phyloP scores from a whole-genome alignment of 2,797 vertebrate genomes.

The Mormyrus proboscirostris region DNA sequence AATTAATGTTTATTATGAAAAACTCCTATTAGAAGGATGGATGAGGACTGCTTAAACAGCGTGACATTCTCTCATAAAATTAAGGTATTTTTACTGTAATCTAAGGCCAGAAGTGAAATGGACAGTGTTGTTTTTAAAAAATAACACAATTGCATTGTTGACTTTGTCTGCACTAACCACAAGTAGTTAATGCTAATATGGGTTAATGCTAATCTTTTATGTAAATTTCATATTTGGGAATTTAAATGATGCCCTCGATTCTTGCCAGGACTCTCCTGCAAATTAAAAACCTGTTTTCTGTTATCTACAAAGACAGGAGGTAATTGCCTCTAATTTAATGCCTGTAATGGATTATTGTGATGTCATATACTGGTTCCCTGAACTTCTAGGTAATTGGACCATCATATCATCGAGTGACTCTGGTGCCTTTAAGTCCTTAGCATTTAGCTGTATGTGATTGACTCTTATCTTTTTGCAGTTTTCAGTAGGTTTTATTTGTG shows the following conservation, averaged over 20 bases:
- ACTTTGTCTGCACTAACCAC: neutral
- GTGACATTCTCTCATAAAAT: neutral
- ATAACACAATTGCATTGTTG: neutral
- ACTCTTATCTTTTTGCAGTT: neutral
- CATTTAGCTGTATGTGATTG: neutral
- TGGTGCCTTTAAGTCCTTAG: neutral
- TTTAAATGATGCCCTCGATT: neutral
- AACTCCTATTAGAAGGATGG: neutral
- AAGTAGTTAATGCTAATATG: neutral
- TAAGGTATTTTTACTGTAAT: neutral
- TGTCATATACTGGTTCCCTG: neutral
- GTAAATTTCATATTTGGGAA: neutral
- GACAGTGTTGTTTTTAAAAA: neutral
- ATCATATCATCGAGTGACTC: neutral
- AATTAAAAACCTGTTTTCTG: slow-evolving; percentile 17
- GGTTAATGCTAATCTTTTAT: slow-evolving; percentile 1
- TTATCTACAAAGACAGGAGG: slow-evolving; percentile 11
- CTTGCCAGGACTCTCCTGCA: slow-evolving; percentile 11
- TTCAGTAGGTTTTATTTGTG: neutral
- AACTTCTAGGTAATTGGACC: neutral
- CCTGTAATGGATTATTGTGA: slow-evolving; percentile 18
- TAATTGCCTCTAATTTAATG: slow-evolving; percentile 8
- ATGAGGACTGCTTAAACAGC: neutral
- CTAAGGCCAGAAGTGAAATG: neutral
- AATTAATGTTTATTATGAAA: neutral